Evolutionary conservation across 2,888 invertebrate species (phyloP), one percentile per base, ranked within the genome.

Genomic region (Leptopilina myrica): DNA sequence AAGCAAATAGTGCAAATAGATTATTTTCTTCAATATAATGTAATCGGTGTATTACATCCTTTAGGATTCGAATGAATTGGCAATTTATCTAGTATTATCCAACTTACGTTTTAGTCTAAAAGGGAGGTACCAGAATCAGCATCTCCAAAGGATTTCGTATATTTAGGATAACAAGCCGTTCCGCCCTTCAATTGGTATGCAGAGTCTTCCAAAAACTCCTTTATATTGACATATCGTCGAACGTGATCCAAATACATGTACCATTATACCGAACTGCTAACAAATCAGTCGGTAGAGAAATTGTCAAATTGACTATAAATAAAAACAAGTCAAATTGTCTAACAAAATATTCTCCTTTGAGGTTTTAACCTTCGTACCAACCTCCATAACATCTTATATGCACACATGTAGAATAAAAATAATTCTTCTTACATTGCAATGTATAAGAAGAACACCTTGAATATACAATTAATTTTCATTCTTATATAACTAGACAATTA

Each of bases 211-310:
- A 85, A 86, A 86, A 88, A 89, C 89, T 91, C 91, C 90, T 91
- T 90, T 91, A 90, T 91, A 91, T 91, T 91, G 91, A 91, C 91
- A 90, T 91, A 91, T 91, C 91, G 90, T 86, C 84, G 90, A 87
- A 91, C 91, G 91, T 91, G 91, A 91, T 91, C 91, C 91, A 91
- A 91, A 91, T 91, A 91, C 91, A 89, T 91, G 90, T 87, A 86
- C 89, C 90, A 91, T 91, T 91, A 91, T 91, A 91, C 90, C 88
- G 85, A 89, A 88, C 87, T 86, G 86, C 87, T 90, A 89, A 90
- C 89, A 90, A 90, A 91, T 86, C 86, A 81, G 56, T 76, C 76
- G 79, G 79, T 73, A 80, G 79, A 80, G 81, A 78, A 85, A 83
- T 86, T 81, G 84, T 84, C 83, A 86, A 91, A 91, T 91, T 88